phyloP scores from a whole-genome alignment of 2,113 vertebrate species.

The Connochaetes taurinus region DNA sequence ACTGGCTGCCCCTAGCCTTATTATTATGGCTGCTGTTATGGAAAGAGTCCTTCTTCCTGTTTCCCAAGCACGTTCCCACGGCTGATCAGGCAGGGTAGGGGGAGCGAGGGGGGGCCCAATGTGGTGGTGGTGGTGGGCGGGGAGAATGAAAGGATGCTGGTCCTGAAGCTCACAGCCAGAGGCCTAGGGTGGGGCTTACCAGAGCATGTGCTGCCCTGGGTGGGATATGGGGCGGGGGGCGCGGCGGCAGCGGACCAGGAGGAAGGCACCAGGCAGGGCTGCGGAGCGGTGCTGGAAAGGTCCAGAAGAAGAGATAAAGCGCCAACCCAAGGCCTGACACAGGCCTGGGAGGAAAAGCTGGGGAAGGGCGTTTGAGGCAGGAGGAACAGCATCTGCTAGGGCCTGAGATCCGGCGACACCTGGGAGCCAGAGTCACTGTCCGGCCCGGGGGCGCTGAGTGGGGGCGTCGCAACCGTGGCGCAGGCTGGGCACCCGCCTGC shows the following conservation, averaged over 20 bases:
- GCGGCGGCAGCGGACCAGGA: not conserved
- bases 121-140: no score
- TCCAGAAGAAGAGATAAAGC: not conserved
- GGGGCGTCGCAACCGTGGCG: accelerated
- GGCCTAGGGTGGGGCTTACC: not conserved
- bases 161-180: not conserved
- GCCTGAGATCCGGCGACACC: not conserved
- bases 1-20: not conserved
- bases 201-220: not conserved
- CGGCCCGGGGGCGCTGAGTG: not conserved
- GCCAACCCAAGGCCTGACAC: not conserved
- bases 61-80: not conserved
- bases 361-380: not conserved
- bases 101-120: not conserved
- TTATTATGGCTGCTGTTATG: not conserved
- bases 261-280: accelerated
- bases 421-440: not conserved
- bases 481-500: not conserved
- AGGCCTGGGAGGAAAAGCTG: not conserved
- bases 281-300: not conserved
- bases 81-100: not conserved
- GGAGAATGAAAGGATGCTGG: not conserved
- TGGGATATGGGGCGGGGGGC: accelerated
- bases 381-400: not conserved
- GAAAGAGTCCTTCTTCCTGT: not conserved